Conservation (phyloP, 2,797 vertebrate species). For the Fundulus diaphanus region DNA sequence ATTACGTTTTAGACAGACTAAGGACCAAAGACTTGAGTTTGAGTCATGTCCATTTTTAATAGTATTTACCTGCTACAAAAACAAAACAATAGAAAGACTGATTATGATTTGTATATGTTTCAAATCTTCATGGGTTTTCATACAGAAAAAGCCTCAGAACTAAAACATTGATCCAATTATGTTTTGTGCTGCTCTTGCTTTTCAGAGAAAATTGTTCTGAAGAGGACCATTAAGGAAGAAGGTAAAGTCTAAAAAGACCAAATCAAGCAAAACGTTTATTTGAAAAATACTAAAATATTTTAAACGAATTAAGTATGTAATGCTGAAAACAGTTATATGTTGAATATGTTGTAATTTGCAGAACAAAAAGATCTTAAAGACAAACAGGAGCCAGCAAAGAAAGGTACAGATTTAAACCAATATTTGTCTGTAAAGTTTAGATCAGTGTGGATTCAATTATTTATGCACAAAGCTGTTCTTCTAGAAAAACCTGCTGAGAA, state of each 20-base stretch:
- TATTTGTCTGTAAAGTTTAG: neutral
- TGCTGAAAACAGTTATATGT: neutral
- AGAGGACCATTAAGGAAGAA: conserved; percentile 46
- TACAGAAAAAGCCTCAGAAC: neutral
- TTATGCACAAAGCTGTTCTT: conserved; percentile 1
- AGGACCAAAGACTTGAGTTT: too few species aligned
- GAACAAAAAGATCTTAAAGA: conserved; percentile 70
- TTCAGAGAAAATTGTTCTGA: conserved; percentile 47
- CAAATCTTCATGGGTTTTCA: neutral
- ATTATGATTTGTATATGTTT: neutral
- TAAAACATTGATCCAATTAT: neutral
- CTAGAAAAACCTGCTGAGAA: conserved; percentile 67
- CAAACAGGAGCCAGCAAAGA: conserved; percentile 60
- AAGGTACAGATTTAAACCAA: conserved; percentile 47
- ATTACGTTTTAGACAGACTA: too few species aligned
- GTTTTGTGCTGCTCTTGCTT: neutral
- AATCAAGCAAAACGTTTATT: neutral
- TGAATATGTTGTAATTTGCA: conserved; percentile 31
- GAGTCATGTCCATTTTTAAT: too few species aligned
- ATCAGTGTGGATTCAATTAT: neutral
- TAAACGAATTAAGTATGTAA: neutral
- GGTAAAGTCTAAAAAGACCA: conserved; percentile 16
- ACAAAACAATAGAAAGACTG: neutral
- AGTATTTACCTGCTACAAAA: too few species aligned
- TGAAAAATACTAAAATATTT: neutral